Conservation (phyloP, 35 echinoderm and acorn worm genomes). For the Ophioderma brevispina region DNA sequence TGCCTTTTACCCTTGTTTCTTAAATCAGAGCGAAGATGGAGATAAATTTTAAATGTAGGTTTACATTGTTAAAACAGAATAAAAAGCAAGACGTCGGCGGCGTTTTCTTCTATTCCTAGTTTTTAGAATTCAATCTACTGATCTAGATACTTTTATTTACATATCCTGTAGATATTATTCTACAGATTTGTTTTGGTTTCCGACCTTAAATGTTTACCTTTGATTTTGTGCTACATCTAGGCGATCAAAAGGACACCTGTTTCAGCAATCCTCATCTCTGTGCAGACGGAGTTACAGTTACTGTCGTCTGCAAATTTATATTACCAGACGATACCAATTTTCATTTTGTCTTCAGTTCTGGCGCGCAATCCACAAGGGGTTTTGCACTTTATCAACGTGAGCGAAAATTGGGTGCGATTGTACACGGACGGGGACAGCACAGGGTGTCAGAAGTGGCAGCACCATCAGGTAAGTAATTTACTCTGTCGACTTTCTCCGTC, state of each 20-base stretch:
- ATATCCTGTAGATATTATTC: too few species aligned
- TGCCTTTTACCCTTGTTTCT: too few species aligned
- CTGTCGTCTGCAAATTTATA: conserved; percentile 35
- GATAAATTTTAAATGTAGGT: too few species aligned
- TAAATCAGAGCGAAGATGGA: too few species aligned
- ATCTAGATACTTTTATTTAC: too few species aligned
- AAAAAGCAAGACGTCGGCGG: too few species aligned
- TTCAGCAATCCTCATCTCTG: conserved; percentile 84
- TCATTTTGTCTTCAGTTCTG: conserved; percentile 75
- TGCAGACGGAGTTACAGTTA: conserved; percentile 65
- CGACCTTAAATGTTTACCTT: too few species aligned
- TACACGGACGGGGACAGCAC: conserved; percentile 63
- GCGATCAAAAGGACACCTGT: conserved; percentile 45
- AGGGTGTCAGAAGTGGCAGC: conserved; percentile 46
- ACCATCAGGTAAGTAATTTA: neutral
- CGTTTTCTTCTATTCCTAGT: too few species aligned
- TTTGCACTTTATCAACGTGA: conserved; percentile 73
- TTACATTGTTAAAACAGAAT: too few species aligned
- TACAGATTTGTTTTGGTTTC: too few species aligned
- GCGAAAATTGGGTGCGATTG: conserved; percentile 51
- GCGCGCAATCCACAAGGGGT: conserved; percentile 84
- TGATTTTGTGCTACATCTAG: conserved; percentile 31
- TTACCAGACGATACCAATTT: conserved; percentile 23
- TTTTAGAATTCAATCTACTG: too few species aligned
- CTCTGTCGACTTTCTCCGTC: too few species aligned